A percentile compares a stretch with the other conserved stretches of the same genome.
Conservation (phyloP, 53 echinoderm and acorn worm species). For the Crossaster papposus region DNA sequence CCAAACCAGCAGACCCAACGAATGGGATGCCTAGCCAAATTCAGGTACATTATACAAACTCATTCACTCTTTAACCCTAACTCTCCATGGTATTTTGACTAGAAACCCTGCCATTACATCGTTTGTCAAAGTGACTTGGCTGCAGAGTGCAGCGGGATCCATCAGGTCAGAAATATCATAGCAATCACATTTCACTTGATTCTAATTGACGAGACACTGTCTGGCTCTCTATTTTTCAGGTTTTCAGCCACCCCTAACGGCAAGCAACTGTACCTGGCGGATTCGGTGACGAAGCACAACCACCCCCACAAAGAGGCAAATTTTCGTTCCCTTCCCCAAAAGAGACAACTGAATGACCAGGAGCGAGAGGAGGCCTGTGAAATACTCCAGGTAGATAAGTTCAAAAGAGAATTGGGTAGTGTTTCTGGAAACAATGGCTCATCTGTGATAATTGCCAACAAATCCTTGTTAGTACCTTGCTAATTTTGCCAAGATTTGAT, state of each 20-base stretch:
- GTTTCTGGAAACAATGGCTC: neutral
- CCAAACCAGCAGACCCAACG: neutral
- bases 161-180: no score
- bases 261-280: constrained; percentile 11
- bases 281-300: constrained; percentile 23
- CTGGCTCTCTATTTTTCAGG: neutral
- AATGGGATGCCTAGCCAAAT: constrained; percentile 15
- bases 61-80: no score
- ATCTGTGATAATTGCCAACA: no score
- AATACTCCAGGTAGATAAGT: constrained; percentile 9
- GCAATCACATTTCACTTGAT: neutral
- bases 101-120: no score
- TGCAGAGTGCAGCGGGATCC: no score
- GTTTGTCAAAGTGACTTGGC: no score
- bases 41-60: neutral
- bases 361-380: constrained; percentile 15
- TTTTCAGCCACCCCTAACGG: constrained; percentile 23
- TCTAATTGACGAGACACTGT: neutral
- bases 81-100: no score
- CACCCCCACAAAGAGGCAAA: constrained; percentile 18
- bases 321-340: constrained; percentile 3
- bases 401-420: neutral
- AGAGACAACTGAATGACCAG: constrained; percentile 16
- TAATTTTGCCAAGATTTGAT: neutral
- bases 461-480: neutral